Evolutionary conservation across 2,888 invertebrate species (phyloP).

Genomic region (Cremastobaeus sp.): DNA sequence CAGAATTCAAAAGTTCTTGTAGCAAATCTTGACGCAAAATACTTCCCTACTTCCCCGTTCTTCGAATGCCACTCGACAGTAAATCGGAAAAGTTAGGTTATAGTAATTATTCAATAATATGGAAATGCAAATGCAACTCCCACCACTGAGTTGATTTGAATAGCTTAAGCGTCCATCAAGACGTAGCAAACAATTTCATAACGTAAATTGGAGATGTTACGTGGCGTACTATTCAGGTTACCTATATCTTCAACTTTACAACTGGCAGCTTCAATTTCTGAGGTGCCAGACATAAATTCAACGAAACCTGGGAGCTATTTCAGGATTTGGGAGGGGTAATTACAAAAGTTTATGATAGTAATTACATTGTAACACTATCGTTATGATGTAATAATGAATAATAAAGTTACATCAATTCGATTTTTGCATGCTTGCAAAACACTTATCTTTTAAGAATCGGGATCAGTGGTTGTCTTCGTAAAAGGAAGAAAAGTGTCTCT

Average conservation of each 20-base stretch:
- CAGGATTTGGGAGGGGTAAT: too few relatives aligned
- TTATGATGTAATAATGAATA: slow-evolving; percentile 38
- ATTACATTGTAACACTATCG: slow-evolving; percentile 46
- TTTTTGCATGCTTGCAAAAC: too few relatives aligned
- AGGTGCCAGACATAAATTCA: slow-evolving; percentile 55
- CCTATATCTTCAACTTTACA: slow-evolving; percentile 52
- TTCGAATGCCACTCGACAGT: too few relatives aligned
- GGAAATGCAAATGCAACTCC: background rate
- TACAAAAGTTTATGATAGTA: slow-evolving; percentile 50
- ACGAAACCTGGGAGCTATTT: slow-evolving; percentile 46
- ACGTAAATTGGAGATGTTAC: slow-evolving; percentile 43
- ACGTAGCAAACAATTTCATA: slow-evolving; percentile 22
- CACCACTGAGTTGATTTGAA: background rate
- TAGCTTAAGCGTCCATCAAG: too few relatives aligned
- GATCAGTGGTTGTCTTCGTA: too few relatives aligned
- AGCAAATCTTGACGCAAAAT: too few relatives aligned
- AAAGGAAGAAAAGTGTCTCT: too few relatives aligned
- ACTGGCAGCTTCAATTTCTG: slow-evolving; percentile 54
- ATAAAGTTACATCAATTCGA: slow-evolving; percentile 17
- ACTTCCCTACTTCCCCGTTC: too few relatives aligned
- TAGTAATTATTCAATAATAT: too few relatives aligned
- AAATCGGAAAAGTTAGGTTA: too few relatives aligned
- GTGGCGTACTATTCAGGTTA: slow-evolving; percentile 29
- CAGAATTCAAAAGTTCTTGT: too few relatives aligned
- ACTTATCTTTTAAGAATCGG: too few relatives aligned